phyloP scores from a whole-genome alignment of 2,113 vertebrate genomes.

The Percopsis transmontana region DNA sequence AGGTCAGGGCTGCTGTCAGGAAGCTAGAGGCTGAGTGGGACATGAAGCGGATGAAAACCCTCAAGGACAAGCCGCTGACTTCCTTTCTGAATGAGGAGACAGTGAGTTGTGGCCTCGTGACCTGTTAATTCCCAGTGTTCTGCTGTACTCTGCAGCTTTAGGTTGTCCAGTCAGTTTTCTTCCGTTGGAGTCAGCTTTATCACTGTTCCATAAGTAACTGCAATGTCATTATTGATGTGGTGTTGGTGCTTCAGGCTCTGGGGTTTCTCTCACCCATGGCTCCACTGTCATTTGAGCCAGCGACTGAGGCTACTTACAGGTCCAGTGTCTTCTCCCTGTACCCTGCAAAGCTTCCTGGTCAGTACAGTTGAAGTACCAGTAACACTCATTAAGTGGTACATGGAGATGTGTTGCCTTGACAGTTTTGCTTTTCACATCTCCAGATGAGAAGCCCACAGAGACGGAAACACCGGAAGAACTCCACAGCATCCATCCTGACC shows the following conservation, averaged over 20 bases:
- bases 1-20: constrained; percentile 52
- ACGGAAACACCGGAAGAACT: background rate
- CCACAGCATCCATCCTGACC: fast-evolving
- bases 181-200: no score
- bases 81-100: constrained; percentile 67
- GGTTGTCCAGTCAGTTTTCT: no score
- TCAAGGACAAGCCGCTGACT: constrained; percentile 69
- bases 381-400: no score
- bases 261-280: constrained; percentile 75
- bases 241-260: constrained; percentile 68
- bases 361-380: constrained; percentile 5
- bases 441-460: constrained; percentile 35
- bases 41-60: constrained; percentile 78
- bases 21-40: constrained; percentile 79
- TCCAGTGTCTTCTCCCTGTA: constrained; percentile 62
- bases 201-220: no score
- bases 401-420: background rate
- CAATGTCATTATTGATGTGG: no score
- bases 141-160: no score
- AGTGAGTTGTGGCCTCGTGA: constrained; percentile 76
- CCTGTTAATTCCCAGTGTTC: background rate
- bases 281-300: constrained; percentile 72
- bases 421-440: background rate
- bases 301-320: constrained; percentile 69
- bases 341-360: constrained; percentile 77